These are phyloP conservation scores for Andrena praecox DNA, from an alignment of 2,888 invertebrate species.

Conservation along the genomic window DNA sequence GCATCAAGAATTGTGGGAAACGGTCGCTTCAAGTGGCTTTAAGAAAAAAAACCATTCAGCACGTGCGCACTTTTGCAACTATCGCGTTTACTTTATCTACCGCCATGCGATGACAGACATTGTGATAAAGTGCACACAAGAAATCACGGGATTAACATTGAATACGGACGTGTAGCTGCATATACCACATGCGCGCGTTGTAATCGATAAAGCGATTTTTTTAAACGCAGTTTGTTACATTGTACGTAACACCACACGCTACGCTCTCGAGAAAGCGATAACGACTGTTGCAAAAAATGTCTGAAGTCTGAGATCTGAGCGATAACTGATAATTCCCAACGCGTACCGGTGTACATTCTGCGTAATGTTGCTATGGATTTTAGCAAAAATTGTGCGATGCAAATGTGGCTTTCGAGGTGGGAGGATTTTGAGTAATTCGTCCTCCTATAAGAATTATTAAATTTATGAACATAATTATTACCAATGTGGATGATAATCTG, in stretches of 20 bases:
- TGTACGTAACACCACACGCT: constrained; percentile 6
- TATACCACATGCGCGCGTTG: neutral
- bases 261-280: constrained; percentile 18
- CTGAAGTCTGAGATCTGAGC: neutral
- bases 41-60: constrained; percentile 3
- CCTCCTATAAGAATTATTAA: no score
- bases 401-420: no score
- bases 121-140: constrained; percentile 21
- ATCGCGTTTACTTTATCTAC: constrained; percentile 23
- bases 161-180: constrained; percentile 1
- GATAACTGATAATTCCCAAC: constrained; percentile 17
- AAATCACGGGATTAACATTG: neutral
- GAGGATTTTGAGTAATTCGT: no score
- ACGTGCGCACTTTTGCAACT: constrained; percentile 57
- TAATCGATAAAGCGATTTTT: constrained; percentile 43
- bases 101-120: neutral
- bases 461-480: no score
- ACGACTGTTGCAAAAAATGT: neutral
- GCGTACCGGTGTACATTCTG: neutral
- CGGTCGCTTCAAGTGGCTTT: neutral
- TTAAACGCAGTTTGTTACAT: constrained; percentile 15
- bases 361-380: neutral
- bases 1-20: neutral
- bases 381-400: neutral
- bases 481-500: no score